Percentiles rank a stretch among this genome's conserved stretches.
Evolutionary conservation across 2,888 invertebrate species (phyloP).

Genomic region (Teinopalpus imperialis): DNA sequence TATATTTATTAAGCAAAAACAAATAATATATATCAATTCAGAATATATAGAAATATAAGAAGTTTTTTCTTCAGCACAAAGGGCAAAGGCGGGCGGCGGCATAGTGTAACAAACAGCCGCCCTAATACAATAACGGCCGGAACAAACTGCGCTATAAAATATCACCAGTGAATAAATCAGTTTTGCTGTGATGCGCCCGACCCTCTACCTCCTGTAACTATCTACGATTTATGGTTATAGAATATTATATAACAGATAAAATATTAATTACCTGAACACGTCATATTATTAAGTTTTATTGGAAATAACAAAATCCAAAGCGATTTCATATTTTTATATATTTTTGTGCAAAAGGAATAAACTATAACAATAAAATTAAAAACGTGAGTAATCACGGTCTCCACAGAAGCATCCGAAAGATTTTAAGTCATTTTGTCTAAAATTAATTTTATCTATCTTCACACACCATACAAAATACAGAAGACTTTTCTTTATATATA

Average conservation of each 20-base stretch:
- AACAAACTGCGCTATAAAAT: constrained; percentile 86
- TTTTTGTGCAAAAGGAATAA: too few species aligned
- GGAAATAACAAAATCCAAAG: too few species aligned
- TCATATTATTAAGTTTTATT: constrained; percentile 33
- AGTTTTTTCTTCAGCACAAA: constrained; percentile 13
- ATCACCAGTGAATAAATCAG: constrained; percentile 85
- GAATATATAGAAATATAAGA: constrained; percentile 18
- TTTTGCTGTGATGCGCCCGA: constrained; percentile 65
- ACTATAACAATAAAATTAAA: too few species aligned
- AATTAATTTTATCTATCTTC: too few species aligned
- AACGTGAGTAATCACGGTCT: too few species aligned
- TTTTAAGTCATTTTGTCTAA: too few species aligned
- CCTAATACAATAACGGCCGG: constrained; percentile 86
- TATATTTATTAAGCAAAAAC: too few species aligned
- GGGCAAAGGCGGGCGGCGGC: constrained; percentile 37
- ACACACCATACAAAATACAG: too few species aligned
- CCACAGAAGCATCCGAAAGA: too few species aligned
- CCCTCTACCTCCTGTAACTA: constrained; percentile 61
- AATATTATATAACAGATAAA: constrained; percentile 69
- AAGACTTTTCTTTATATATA: too few species aligned
- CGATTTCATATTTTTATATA: too few species aligned
- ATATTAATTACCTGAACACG: constrained; percentile 63
- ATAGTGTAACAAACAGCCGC: constrained; percentile 76
- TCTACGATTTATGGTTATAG: constrained; percentile 70
- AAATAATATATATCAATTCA: too few species aligned